Evolutionary conservation across 2,888 invertebrate species (phyloP), one percentile per base, ranked within the genome.

Genomic region (Cephus sareptanus): DNA sequence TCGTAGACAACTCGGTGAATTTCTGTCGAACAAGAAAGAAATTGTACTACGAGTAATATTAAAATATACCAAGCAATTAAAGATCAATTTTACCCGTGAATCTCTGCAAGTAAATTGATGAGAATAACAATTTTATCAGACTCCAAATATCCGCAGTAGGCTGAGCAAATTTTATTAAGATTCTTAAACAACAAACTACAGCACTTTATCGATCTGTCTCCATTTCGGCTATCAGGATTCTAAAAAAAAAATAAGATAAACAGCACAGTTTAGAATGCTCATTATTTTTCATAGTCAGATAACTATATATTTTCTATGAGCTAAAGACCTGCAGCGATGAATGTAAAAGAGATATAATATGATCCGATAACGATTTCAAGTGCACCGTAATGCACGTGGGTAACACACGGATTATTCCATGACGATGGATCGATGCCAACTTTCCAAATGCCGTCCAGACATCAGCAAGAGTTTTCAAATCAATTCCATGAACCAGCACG

Each of bases 401-500:
- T 6, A 83, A 82, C 31, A 75, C 76, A 35, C 74, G 77, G 71
- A 85, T 87, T 4, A 88, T 81, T 34, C 80, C 74, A 35, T 81
- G 77, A 33, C 75, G 77, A 13, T 87, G 79, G 13, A 70, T 79
- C 0, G 86, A 79, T 0, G 86, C 83, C 40, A 91, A 77, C 82
- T 87, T 90, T 3, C 84, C 87, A 56, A 91, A 91, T 11, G 81
- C 80, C 81, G 87, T 90, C 83, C 89, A 89, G n/a, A 86, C 81
- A 33, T 88, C 88, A 1, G 87, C 84, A 68, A 89, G 85, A 4
- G 88, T 87, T 79, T 87, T 89, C 3, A 87, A 75, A 56, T 90
- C 90, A 79, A 89, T 82, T 69, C 88, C 86, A 68, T 85, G 85
- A 4, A 85, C 79, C 31, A 88, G 77, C 4, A 82, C 80, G 30